A percentile compares a stretch with the other conserved stretches of the same genome.
These are phyloP conservation scores for Argyra leucocephala DNA, from an alignment of 2,888 invertebrate genomes.

Conservation along the genomic window DNA sequence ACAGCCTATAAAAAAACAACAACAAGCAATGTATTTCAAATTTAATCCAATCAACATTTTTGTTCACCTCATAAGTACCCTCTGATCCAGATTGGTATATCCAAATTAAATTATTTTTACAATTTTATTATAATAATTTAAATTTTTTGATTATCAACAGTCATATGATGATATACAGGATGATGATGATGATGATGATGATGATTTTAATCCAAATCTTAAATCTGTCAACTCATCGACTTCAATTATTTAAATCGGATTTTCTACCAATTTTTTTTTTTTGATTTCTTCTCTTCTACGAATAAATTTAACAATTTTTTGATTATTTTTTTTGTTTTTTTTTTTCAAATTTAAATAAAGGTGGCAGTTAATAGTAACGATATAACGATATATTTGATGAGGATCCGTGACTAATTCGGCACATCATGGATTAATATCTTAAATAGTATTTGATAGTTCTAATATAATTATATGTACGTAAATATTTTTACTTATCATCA, in stretches of 20 bases:
- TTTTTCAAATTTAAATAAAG: not conserved
- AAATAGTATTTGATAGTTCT: not conserved
- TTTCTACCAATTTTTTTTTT: not conserved
- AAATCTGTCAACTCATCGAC: slow-evolving; percentile 3
- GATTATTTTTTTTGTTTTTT: no score
- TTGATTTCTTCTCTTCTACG: not conserved
- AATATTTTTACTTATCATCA: not conserved
- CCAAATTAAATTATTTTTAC: not conserved
- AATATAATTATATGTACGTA: not conserved
- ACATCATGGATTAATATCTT: not conserved
- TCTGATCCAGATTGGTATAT: no score
- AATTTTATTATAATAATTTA: not conserved
- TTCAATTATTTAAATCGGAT: not conserved
- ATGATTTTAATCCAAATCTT: slow-evolving; percentile 1
- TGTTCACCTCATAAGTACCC: no score
- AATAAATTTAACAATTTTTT: not conserved
- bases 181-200: not conserved
- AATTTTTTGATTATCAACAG: not conserved
- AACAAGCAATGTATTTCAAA: no score
- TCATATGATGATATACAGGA: not conserved
- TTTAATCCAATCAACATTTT: no score
- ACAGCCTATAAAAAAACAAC: no score
- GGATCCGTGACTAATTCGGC: not conserved
- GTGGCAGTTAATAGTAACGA: not conserved
- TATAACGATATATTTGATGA: not conserved